Percentiles rank a stretch among this genome's conserved stretches.
Evolutionary conservation across 1,140 invertebrate species (phyloP).

Genomic region (Samia ricini): DNA sequence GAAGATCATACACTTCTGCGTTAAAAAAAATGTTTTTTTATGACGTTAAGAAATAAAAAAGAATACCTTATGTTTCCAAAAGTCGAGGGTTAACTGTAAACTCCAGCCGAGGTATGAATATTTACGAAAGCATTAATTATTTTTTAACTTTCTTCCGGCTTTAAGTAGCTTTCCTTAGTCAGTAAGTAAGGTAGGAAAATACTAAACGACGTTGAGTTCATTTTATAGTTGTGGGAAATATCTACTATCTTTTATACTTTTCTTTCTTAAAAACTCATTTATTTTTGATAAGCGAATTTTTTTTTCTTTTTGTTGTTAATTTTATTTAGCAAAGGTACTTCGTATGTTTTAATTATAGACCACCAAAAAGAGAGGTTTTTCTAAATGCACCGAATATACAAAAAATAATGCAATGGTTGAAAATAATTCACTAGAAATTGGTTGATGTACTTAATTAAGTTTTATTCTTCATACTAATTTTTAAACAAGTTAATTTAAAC

Average conservation of each 20-base stretch:
- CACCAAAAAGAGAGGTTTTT: no score
- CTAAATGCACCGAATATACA: no score
- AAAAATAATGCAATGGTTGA: no score
- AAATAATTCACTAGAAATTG: no score
- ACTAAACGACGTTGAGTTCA: conserved; percentile 58
- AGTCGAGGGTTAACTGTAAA: conserved; percentile 64
- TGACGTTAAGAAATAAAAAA: neutral
- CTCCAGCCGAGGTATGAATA: conserved; percentile 71
- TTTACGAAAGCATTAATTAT: conserved; percentile 77
- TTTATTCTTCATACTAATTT: no score
- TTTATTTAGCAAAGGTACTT: no score
- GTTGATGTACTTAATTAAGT: no score
- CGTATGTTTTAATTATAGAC: no score
- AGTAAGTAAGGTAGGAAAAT: conserved; percentile 31
- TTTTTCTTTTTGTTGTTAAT: no score
- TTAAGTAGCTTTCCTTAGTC: conserved; percentile 68
- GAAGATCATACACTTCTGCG: neutral
- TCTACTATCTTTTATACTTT: neutral
- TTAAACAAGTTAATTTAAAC: no score
- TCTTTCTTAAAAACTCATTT: no score
- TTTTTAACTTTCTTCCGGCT: conserved; percentile 73
- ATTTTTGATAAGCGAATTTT: no score
- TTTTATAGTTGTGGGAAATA: conserved; percentile 50
- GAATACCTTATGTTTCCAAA: conserved; percentile 22
- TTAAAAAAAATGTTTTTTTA: neutral